Conservation (phyloP, 2,888 invertebrate genomes). For the Argyresthia albistria region DNA sequence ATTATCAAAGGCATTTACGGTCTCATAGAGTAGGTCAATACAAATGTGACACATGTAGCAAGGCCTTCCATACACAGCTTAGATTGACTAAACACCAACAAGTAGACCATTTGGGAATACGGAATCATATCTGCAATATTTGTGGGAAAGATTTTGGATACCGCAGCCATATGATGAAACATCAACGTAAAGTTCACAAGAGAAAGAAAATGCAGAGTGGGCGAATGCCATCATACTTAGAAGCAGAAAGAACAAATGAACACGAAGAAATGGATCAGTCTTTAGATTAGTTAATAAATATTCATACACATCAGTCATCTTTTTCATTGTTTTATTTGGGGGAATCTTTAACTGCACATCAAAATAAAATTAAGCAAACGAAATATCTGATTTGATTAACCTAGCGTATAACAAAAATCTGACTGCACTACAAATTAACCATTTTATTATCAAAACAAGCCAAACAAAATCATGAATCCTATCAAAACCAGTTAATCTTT, state of each 20-base stretch:
- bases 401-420: no score
- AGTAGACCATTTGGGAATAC: conserved; percentile 37
- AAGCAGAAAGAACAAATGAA: conserved; percentile 27
- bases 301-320: no score
- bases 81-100: conserved; percentile 38
- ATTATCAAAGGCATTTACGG: conserved; percentile 39
- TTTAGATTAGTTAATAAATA: no score
- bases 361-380: no score
- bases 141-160: conserved; percentile 45
- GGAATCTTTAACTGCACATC: no score
- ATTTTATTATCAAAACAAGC: no score
- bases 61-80: conserved; percentile 34
- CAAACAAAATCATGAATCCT: no score
- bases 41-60: conserved; percentile 36
- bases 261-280: conserved; percentile 3
- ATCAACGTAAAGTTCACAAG: conserved; percentile 42
- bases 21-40: conserved; percentile 38
- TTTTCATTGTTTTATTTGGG: no score
- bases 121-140: conserved; percentile 31
- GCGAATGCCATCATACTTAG: conserved; percentile 46
- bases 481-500: no score
- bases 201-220: conserved; percentile 44
- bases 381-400: no score
- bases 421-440: no score
- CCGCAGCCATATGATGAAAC: conserved; percentile 40